Conservation (phyloP, 1,140 invertebrate species). For the Dendrolimus kikuchii region DNA sequence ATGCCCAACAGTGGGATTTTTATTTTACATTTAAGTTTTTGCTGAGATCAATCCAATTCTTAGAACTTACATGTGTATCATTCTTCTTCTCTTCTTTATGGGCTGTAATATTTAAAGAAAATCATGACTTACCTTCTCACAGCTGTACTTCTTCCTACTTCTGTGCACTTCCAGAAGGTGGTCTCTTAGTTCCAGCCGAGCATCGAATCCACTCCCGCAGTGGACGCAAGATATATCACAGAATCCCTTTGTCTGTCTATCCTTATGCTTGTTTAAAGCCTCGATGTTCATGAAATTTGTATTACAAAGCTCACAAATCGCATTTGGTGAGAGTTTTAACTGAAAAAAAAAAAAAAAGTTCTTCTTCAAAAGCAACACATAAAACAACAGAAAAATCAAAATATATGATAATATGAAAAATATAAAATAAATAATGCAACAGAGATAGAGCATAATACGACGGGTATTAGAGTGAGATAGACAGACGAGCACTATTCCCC, state of each 20-base stretch:
- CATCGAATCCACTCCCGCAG: conserved; percentile 3
- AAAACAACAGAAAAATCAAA: too few relatives aligned
- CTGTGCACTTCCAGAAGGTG: conserved; percentile 5
- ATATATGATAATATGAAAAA: background rate
- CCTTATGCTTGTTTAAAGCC: background rate
- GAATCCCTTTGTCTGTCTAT: too few relatives aligned
- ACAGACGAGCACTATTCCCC: too few relatives aligned
- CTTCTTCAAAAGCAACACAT: too few relatives aligned
- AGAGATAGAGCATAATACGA: too few relatives aligned
- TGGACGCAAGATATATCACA: background rate
- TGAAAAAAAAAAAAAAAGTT: background rate
- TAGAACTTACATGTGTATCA: too few relatives aligned
- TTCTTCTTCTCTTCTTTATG: background rate
- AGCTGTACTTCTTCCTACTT: background rate
- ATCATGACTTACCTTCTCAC: conserved; percentile 6
- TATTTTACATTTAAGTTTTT: too few relatives aligned
- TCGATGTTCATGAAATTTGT: background rate
- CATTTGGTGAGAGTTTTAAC: background rate
- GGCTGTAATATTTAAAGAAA: background rate
- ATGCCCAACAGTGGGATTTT: too few relatives aligned
- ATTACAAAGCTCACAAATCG: background rate
- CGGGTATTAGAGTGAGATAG: too few relatives aligned
- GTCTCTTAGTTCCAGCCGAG: background rate
- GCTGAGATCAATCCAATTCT: too few relatives aligned
- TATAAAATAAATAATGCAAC: background rate